Evolutionary conservation across 2,797 vertebrate genomes (phyloP), one percentile per base, ranked within the genome.

Genomic region (Darevskia mixta): DNA sequence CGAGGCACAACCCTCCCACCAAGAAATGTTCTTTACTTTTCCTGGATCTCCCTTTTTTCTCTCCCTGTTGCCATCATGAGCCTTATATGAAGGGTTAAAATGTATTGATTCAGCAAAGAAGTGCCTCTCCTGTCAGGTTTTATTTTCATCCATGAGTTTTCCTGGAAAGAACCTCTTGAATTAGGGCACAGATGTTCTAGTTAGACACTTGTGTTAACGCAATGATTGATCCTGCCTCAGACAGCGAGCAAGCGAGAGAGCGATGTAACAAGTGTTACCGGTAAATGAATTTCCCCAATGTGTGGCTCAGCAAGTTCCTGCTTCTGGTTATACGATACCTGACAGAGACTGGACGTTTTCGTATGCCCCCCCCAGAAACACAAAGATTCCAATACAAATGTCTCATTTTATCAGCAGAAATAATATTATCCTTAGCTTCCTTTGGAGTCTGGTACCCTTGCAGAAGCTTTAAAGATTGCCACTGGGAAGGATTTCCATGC

Each of bases 291-390:
- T 35, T 32, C 15, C 10, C 7, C 4, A 27, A 7, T 18, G 0
- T 0, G 8, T 17, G 8, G 15, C 10, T 85, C 83, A 75, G 25
- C 38, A 82, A 79, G 4, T 61, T 45, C 58, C 64, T 86, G 2
- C 73, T 72, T n/a, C 61, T 45, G 0, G 32, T 20, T 43, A 2
- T 1, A n/a, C 0, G 27, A n/a, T 3, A 6, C 18, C n/a, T 4
- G 5, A 32, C 7, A 1, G 8, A 4, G 1, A 9, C 61, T 2
- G 79, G 64, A 8, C 29, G 38, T 5, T 38, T 55, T n/a, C 8
- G 25, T 7, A 5, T 38, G 45, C 6, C 6, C 6, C 6, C 6
- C 8, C 3, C 58, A 38, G 27, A 77, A 35, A 49, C 13, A 67
- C 9, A 64, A 49, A 41, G 27, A n/a, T 43, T 25, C 61, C 38